Base-by-base conservation (phyloP, 2,113 vertebrate genomes). In the Cyprinodon tularosa region DNA sequence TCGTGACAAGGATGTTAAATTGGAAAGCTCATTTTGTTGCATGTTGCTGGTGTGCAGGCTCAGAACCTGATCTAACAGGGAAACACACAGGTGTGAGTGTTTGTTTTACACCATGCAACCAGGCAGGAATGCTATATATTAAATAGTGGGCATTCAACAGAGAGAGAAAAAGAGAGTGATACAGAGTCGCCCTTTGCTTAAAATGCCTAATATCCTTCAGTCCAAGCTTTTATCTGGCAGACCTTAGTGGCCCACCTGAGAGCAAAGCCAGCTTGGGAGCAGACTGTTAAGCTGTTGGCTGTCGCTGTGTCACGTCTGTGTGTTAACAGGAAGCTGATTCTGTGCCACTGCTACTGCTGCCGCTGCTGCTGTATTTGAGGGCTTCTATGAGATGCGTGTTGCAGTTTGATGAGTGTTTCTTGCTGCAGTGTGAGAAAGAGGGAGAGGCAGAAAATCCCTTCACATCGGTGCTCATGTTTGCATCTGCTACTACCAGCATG, bases 351-450 rank as follows among this genome's bases (percentile, higher is more conserved):
- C 76, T 71, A 72, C 82, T 86, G 87, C 63, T 66, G 66, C 80
- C 75, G 77, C 83, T 75, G 76, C 84, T 87, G 88, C 87, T 89
- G 86, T 84, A 88, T 89, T 88, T 75, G 83, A 90, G 83, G 79
- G 84, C 84, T 91, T 85, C 73, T 84, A 84, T 60, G 87, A 90
- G 92, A 93, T 92, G 92, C 68, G 90, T 90, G 89, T 91, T 93
- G 92, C 93, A 92, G 90, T 93, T 92, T 93, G 91, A 94, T 92
- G 89, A 93, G 92, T 90, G 87, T 89, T 92, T 92, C 91, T 92
- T 93, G 87, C 90, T 94, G 92, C 92, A 94, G 86, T 94, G 90
- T 80, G 87, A 91, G 91, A 87, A 76, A 86, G 86, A 83, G 78
- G 62, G 79, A 74, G 73, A 71, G 79, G 74, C 64, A 78, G 71